phyloP scores from a whole-genome alignment of 2,113 vertebrate genomes.

The Dascyllus trimaculatus region DNA sequence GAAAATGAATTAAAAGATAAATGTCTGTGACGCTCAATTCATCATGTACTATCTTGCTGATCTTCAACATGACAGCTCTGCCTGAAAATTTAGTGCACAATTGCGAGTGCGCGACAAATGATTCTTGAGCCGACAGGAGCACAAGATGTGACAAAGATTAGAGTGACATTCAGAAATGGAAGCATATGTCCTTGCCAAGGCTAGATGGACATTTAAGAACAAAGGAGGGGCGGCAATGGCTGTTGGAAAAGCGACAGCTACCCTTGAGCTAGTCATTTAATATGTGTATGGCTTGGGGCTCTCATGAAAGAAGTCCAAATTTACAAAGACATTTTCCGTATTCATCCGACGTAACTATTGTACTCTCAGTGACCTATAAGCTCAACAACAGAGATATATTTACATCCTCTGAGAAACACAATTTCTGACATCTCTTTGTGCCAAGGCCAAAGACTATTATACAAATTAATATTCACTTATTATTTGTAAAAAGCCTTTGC shows the following conservation, averaged over 20 bases:
- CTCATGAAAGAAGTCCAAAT: constrained; percentile 17
- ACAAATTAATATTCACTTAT: constrained; percentile 9
- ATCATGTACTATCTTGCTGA: constrained; percentile 34
- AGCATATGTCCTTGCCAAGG: constrained; percentile 23
- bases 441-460: constrained; percentile 26
- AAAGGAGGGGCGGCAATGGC: constrained; percentile 15
- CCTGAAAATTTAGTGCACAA: constrained; percentile 6
- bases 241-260: constrained; percentile 35
- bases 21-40: constrained; percentile 25
- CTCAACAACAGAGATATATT: constrained; percentile 24
- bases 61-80: neutral
- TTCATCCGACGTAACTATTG: constrained; percentile 8
- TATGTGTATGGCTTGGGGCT: constrained; percentile 23
- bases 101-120: neutral
- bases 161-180: constrained; percentile 29
- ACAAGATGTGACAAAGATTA: constrained; percentile 18
- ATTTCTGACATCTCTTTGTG: constrained; percentile 9
- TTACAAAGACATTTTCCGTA: constrained; percentile 19
- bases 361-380: constrained; percentile 17
- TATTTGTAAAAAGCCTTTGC: constrained; percentile 6
- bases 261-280: constrained; percentile 48
- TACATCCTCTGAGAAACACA: neutral
- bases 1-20: constrained; percentile 17
- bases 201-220: constrained; percentile 23
- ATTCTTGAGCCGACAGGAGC: constrained; percentile 9